Conservation (phyloP, 2,888 invertebrate species). For the Tachystola acroxantha region DNA sequence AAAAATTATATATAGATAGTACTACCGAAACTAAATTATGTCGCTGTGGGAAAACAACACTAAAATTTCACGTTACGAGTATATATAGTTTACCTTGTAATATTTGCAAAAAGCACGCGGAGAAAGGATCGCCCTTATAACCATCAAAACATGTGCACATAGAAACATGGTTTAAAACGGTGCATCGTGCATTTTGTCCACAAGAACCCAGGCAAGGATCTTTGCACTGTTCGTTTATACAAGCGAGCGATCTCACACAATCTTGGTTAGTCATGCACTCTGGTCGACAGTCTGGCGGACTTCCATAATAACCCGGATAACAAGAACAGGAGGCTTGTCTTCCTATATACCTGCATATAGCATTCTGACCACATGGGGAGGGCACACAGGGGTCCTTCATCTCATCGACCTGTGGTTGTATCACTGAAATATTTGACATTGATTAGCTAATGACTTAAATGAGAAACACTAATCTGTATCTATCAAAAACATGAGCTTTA, state of each 20-base stretch:
- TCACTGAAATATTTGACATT: slow-evolving; percentile 27
- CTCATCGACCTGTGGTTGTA: slow-evolving; percentile 53
- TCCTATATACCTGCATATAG: slow-evolving; percentile 75
- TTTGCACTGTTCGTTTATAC: slow-evolving; percentile 80
- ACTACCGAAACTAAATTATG: too few relatives aligned
- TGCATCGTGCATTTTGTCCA: slow-evolving; percentile 76
- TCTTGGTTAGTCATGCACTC: slow-evolving; percentile 83
- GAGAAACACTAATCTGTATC: too few relatives aligned
- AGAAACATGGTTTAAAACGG: slow-evolving; percentile 80
- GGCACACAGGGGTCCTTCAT: slow-evolving; percentile 80
- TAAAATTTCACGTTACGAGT: too few relatives aligned
- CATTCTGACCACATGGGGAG: slow-evolving; percentile 82
- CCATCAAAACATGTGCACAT: slow-evolving; percentile 79
- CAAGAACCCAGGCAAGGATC: slow-evolving; percentile 85
- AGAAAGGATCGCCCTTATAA: slow-evolving; percentile 81
- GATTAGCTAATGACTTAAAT: too few relatives aligned
- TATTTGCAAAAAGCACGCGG: slow-evolving; percentile 51
- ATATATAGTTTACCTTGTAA: slow-evolving; percentile 57
- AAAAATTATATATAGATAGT: too few relatives aligned
- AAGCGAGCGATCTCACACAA: slow-evolving; percentile 81
- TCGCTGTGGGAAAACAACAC: too few relatives aligned
- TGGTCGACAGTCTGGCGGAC: slow-evolving; percentile 82
- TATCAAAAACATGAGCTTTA: too few relatives aligned
- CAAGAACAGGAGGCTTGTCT: slow-evolving; percentile 81
- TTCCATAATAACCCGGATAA: slow-evolving; percentile 78